Evolutionary conservation across 1,140 invertebrate genomes (phyloP).

Genomic region (Branchinecta lindahli): DNA sequence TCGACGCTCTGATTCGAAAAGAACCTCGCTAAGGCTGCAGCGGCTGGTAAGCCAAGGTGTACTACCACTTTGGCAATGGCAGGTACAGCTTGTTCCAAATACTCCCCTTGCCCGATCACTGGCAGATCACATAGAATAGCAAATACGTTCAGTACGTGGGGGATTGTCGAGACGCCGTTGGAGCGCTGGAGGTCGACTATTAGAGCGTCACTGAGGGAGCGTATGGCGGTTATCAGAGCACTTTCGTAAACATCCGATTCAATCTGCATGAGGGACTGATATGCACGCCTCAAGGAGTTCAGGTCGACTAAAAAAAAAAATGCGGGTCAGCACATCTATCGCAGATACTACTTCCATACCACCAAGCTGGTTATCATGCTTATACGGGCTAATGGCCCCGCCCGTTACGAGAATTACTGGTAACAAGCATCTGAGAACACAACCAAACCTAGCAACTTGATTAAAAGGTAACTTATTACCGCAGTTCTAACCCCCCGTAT

Average conservation of each 20-base stretch:
- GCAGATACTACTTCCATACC: no score
- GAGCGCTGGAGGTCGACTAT: conserved; percentile 51
- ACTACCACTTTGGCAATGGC: conserved; percentile 60
- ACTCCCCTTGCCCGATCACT: conserved; percentile 57
- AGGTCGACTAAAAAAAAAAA: conserved; percentile 30
- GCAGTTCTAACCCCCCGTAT: no score
- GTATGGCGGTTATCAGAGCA: conserved; percentile 61
- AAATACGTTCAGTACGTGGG: conserved; percentile 51
- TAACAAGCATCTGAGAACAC: no score
- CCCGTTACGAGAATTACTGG: no score
- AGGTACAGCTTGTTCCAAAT: conserved; percentile 62
- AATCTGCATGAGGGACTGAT: conserved; percentile 39
- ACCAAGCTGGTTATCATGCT: no score
- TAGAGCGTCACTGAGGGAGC: conserved; percentile 51
- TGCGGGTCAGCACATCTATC: no score
- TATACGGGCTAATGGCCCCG: no score
- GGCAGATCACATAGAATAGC: conserved; percentile 78
- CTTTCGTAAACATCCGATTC: conserved; percentile 42
- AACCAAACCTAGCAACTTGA: no score
- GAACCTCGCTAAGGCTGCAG: conserved; percentile 57
- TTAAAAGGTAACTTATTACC: no score
- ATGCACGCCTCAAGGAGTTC: conserved; percentile 43
- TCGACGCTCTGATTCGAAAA: conserved; percentile 57
- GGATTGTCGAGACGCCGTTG: conserved; percentile 33
- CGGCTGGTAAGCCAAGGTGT: conserved; percentile 51